These are phyloP conservation scores for Anolis apletophallus DNA, from an alignment of 2,797 vertebrate genomes.

Conservation along the genomic window DNA sequence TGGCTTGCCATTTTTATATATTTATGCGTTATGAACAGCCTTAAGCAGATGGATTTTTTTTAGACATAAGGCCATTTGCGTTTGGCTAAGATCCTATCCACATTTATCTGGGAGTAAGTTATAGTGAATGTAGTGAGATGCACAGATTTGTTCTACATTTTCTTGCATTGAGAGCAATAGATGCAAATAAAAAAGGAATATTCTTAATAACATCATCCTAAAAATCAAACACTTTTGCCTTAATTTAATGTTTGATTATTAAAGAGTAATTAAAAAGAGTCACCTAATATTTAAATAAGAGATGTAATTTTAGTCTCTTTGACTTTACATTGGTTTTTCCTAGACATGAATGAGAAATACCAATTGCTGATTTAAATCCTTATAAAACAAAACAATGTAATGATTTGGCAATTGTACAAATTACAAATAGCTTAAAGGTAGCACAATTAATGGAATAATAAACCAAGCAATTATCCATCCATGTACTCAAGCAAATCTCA, in stretches of 20 bases:
- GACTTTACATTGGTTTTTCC: neutral
- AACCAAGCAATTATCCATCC: slow-evolving; percentile 42
- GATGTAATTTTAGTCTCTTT: neutral
- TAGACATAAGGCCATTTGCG: neutral
- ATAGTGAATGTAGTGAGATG: neutral
- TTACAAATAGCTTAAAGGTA: slow-evolving; percentile 24
- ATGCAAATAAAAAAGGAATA: neutral
- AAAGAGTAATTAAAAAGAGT: slow-evolving; percentile 8
- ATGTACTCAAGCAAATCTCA: neutral
- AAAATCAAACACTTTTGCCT: slow-evolving; percentile 5
- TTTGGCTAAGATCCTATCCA: neutral
- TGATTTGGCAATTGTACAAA: slow-evolving; percentile 38
- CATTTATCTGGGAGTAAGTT: neutral
- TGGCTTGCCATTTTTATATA: neutral
- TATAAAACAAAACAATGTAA: slow-evolving; percentile 35
- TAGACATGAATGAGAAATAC: neutral
- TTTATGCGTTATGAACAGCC: neutral
- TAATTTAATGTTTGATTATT: slow-evolving; percentile 25
- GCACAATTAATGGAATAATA: slow-evolving; percentile 59
- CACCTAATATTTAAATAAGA: neutral
- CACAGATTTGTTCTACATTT: neutral
- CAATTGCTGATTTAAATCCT: slow-evolving; percentile 26
- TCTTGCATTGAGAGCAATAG: neutral
- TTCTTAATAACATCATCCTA: neutral
- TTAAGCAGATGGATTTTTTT: neutral